Base-by-base conservation (phyloP, 1,140 invertebrate species). In the Aphelenchoides besseyi region DNA sequence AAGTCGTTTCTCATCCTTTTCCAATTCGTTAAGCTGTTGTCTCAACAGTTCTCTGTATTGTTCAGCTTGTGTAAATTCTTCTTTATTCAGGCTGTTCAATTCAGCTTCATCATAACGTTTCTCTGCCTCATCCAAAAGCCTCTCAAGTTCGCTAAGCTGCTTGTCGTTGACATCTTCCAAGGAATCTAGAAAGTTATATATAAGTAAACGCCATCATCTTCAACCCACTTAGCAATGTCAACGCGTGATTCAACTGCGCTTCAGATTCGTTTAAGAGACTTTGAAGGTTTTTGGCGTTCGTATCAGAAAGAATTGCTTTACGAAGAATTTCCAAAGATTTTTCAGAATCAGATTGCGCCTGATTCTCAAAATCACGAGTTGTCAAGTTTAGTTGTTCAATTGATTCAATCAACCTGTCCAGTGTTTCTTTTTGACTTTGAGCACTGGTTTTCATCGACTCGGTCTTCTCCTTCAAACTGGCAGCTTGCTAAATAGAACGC, bases 331-430 rank as follows among this genome's bases (percentile, higher is more conserved):
- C 74, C 12, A 66, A 48, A 16, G 76, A 78, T 32, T 76, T 75
- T 32, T 77, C 77, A 28, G 36, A 41, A 63, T 80, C 74, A 8
- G 75, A 78, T n/a, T 29, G 32, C 8, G 78, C 78, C 73, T 79
- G 76, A 76, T 79, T 79, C 55, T 71, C 75, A 48, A 79, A 79
- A 23, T 80, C 74, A 37, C 72, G 55, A 8, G 77, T 80, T 28
- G 77, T 80, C 23, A 37, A 37, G 33, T 36, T 48, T 0, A 75
- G 48, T 18, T 75, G 62, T 9, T 77, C 69, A 52, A 76, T 63
- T 9, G 28, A 37, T 12, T 41, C 61, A 12, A 33, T 66, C 8
- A 71, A 35, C 12, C 32, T 63, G 26, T 76, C 64, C n/a, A 80
- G n/a, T 48, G 28, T n/a, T 36, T 57, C 67, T 69, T 53, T 48